phyloP scores from a whole-genome alignment of 1,140 invertebrate species.

The Oedothorax gibbosus region DNA sequence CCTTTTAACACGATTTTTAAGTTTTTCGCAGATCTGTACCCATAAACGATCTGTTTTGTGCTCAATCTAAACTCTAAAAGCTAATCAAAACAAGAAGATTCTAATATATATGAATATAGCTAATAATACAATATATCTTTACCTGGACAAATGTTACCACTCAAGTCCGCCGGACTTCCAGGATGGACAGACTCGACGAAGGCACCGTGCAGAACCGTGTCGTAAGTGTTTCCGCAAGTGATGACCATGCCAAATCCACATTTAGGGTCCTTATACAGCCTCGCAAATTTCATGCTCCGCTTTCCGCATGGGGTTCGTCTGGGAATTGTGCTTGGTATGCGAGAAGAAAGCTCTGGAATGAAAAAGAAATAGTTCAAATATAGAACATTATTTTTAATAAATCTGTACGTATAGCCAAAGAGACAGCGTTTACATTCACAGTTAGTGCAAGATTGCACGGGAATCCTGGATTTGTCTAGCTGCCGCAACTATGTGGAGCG shows the following conservation, averaged over 20 bases:
- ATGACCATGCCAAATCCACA: constrained; percentile 53
- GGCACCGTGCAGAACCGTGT: constrained; percentile 52
- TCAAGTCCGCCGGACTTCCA: constrained; percentile 43
- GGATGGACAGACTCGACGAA: constrained; percentile 40
- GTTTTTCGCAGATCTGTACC: too few species aligned
- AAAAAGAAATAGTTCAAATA: not conserved
- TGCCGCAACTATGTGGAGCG: too few species aligned
- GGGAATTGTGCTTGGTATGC: not conserved
- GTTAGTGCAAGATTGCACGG: too few species aligned
- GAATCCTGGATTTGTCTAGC: too few species aligned
- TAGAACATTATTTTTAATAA: too few species aligned
- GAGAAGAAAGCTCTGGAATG: constrained; percentile 8
- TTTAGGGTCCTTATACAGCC: constrained; percentile 35
- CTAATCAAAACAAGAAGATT: too few species aligned
- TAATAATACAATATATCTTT: not conserved
- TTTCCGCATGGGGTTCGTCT: constrained; percentile 23
- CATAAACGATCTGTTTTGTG: too few species aligned
- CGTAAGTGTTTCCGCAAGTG: constrained; percentile 50
- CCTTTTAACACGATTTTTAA: too few species aligned
- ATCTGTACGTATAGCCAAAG: too few species aligned
- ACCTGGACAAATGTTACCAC: constrained; percentile 46
- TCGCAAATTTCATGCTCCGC: constrained; percentile 42
- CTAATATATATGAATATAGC: too few species aligned
- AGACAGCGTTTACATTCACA: too few species aligned
- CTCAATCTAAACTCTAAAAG: too few species aligned